phyloP scores from a whole-genome alignment of 2,113 vertebrate genomes.

The Scalopus aquaticus region DNA sequence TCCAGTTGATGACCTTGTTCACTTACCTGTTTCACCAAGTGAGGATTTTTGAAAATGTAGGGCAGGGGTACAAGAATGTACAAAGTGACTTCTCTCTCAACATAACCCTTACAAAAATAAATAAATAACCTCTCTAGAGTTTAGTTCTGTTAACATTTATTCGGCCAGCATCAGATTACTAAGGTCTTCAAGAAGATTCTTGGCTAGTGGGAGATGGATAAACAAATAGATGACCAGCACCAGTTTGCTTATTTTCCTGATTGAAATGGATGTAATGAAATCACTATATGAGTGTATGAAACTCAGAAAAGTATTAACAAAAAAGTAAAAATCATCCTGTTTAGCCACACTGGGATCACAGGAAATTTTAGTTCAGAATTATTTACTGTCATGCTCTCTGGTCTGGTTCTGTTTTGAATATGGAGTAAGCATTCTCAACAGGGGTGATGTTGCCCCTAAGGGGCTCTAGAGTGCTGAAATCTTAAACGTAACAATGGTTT shows the following conservation, averaged over 20 bases:
- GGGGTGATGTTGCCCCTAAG: not conserved
- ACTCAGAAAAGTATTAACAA: not conserved
- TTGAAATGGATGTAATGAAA: not conserved
- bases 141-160: not conserved
- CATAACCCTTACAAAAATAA: not conserved
- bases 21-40: not conserved
- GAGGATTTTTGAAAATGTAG: not conserved
- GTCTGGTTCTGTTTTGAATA: not conserved
- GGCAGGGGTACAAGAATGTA: not conserved
- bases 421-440: not conserved
- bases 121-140: not conserved
- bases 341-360: not conserved
- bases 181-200: not conserved
- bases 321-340: not conserved
- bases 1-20: not conserved
- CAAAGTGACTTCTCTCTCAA: not conserved
- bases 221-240: too few relatives aligned
- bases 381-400: not conserved
- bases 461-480: not conserved
- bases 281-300: not conserved
- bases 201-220: too few relatives aligned
- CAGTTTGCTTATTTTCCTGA: conserved; percentile 16
- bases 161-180: not conserved
- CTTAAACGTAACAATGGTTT: not conserved
- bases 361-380: not conserved